phyloP scores from a whole-genome alignment of 2,888 invertebrate genomes.

The Macaria notata region DNA sequence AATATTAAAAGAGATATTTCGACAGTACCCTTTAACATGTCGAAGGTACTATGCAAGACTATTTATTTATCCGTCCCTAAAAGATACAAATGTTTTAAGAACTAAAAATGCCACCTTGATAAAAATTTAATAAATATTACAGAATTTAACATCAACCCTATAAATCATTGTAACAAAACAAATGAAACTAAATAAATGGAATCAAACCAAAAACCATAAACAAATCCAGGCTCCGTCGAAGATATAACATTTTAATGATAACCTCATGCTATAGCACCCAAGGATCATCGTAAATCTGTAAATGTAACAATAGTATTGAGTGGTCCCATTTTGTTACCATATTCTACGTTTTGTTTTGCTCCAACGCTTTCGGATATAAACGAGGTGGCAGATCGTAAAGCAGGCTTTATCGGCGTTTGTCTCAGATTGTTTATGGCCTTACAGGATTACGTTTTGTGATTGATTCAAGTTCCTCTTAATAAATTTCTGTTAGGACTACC shows the following conservation, averaged over 20 bases:
- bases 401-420: slow-evolving; percentile 66
- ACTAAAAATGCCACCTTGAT: no score
- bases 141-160: slow-evolving; percentile 8
- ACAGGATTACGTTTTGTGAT: slow-evolving; percentile 74
- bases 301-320: slow-evolving; percentile 60
- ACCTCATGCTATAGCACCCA: slow-evolving; percentile 51
- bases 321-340: slow-evolving; percentile 61
- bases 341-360: slow-evolving; percentile 62
- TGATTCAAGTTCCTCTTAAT: slow-evolving; percentile 71
- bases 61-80: no score
- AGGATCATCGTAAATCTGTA: slow-evolving; percentile 63
- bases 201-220: slow-evolving; percentile 44
- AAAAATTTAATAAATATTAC: no score
- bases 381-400: slow-evolving; percentile 77
- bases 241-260: slow-evolving; percentile 61
- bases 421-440: slow-evolving; percentile 71
- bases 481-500: slow-evolving; percentile 57
- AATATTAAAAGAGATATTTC: background rate
- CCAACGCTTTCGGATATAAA: slow-evolving; percentile 62
- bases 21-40: no score
- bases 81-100: no score
- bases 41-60: no score
- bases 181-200: slow-evolving; percentile 44
- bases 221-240: slow-evolving; percentile 53
- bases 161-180: slow-evolving; percentile 40